Conservation (phyloP, 2,113 vertebrate species). For the Hemiprocne comata region DNA sequence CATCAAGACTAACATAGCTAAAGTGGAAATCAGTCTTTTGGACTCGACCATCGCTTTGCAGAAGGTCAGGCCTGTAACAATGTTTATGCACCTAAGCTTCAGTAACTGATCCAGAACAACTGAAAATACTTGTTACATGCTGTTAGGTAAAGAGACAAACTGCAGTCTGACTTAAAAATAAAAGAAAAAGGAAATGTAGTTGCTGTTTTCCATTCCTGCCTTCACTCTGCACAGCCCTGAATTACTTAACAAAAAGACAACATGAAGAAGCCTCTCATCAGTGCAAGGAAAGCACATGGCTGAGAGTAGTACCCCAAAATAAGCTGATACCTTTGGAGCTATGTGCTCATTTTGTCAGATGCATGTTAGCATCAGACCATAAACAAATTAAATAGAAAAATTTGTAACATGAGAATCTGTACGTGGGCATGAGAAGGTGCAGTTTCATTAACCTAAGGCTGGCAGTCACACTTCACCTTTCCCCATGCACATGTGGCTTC, state of each 20-base stretch:
- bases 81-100: background rate
- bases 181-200: background rate
- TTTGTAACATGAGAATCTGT: background rate
- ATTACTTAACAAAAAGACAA: background rate
- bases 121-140: background rate
- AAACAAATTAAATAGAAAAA: background rate
- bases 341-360: background rate
- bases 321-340: background rate
- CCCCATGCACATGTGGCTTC: background rate
- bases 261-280: background rate
- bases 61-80: background rate
- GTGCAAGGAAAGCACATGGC: background rate
- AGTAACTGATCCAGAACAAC: background rate
- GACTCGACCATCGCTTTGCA: background rate
- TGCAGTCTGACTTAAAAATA: background rate
- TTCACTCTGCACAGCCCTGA: background rate
- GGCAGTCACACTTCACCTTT: background rate
- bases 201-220: background rate
- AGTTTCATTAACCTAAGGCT: background rate
- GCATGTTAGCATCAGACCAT: background rate
- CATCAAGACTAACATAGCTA: background rate
- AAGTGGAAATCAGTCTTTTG: background rate
- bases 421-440: background rate
- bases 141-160: background rate
- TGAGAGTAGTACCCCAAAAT: background rate